Percentiles rank a stretch among this genome's conserved stretches.
Conservation (phyloP, 2,113 vertebrate genomes). For the Oxyura jamaicensis region DNA sequence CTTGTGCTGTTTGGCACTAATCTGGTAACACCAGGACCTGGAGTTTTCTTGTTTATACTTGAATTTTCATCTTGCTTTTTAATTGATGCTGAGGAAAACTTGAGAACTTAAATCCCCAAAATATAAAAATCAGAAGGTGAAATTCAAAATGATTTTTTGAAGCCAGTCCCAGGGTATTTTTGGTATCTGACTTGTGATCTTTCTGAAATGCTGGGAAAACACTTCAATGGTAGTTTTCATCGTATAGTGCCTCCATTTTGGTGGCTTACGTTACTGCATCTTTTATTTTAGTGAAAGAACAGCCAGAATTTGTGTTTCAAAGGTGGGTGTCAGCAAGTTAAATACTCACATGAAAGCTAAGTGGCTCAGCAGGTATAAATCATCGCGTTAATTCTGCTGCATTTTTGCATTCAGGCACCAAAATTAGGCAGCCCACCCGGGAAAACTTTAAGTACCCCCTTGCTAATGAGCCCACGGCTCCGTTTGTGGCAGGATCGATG, state of each 20-base stretch:
- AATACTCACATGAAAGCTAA: neutral
- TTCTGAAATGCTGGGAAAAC: neutral
- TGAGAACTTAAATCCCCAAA: neutral
- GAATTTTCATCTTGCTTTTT: neutral
- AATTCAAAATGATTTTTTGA: neutral
- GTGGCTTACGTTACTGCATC: neutral
- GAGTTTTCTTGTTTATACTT: neutral
- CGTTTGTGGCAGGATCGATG: neutral
- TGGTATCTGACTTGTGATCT: neutral
- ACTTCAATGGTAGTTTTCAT: neutral
- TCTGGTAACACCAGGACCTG: neutral
- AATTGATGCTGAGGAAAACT: neutral
- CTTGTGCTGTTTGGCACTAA: neutral
- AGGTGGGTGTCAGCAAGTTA: neutral
- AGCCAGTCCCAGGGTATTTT: neutral
- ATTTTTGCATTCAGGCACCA: neutral
- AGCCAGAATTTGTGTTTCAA: neutral
- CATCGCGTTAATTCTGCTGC: neutral
- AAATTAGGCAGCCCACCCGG: neutral
- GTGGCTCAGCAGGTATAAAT: conserved; percentile 16
- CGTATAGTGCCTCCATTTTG: neutral
- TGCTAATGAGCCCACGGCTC: neutral
- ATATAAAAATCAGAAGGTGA: neutral
- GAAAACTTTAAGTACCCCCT: neutral
- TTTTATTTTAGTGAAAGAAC: neutral